Evolutionary conservation across 2,113 vertebrate species (phyloP), one percentile per base, ranked within the genome.

Genomic region (Pedionomus torquatus): DNA sequence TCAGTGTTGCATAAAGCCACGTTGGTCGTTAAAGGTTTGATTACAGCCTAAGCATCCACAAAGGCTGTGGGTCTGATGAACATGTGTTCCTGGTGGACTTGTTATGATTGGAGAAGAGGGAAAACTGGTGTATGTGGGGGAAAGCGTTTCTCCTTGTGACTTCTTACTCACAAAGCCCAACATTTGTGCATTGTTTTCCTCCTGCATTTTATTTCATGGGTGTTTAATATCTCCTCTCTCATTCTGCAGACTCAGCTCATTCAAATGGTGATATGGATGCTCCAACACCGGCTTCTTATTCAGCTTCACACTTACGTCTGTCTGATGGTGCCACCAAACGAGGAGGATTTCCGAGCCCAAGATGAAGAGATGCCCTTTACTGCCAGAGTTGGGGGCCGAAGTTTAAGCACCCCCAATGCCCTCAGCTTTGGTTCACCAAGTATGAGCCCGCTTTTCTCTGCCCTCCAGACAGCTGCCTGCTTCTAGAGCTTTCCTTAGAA

Each of bases 221-320:
- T 46, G 13, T 25, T 70, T 55, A 74, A 69, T 39, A 12, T 35
- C 52, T 74, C 1, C 0, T 35, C 24, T 77, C 37, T 94, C 48
- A 15, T 44, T 37, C 74, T 49, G n/a, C 97, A 99, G 99, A 99
- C 99, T 9, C 99, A 99, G 98, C 98, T 99, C n/a, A 99, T 99
- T 69, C 99, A 99, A 96, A 99, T 99, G 99, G 99, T 99, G 96
- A 98, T 99, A 71, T 99, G 99, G 99, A 99, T 99, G 99, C 99
- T 99, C 5, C 99, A 99, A 95, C 99, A 94, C 61, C 98, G 99
- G 33, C 98, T 99, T 24, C 98, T 99, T 23, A 98, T 99, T 84
- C 99, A 99, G 97, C 98, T 99, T 33, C 99, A 99, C 97, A 99
- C 99, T 2, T 99, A 99, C 0, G 99, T 99, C 35, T 99, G 99